These are phyloP conservation scores for Aeoliscus strigatus DNA, from an alignment of 2,797 vertebrate species.

Conservation along the genomic window DNA sequence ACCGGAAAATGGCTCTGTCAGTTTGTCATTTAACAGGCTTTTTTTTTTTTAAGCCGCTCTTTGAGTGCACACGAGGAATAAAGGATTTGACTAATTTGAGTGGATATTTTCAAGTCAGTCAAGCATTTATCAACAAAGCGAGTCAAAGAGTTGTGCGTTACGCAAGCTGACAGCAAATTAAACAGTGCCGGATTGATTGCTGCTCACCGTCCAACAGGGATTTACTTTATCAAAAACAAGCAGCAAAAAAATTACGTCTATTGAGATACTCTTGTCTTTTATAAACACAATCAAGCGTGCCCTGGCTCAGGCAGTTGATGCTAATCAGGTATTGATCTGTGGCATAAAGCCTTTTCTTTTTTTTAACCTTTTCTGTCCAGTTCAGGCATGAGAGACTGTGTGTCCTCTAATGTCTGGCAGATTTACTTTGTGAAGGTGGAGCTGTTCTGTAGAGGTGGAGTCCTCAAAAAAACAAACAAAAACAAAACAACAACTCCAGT, in stretches of 20 bases:
- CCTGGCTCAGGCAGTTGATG: conserved; percentile 2
- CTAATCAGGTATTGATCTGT: conserved; percentile 48
- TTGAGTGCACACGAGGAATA: conserved; percentile 33
- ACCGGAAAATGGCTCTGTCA: too few relatives aligned
- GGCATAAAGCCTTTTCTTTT: conserved; percentile 4
- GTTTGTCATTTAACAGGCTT: conserved; percentile 6
- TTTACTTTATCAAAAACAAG: conserved; percentile 65
- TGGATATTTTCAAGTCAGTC: conserved; percentile 66
- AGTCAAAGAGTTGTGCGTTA: conserved; percentile 61
- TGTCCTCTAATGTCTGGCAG: too few relatives aligned
- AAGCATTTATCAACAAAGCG: conserved; percentile 72
- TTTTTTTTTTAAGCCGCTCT: conserved; percentile 1
- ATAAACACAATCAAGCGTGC: conserved; percentile 35
- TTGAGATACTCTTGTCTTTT: conserved; percentile 37
- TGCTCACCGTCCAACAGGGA: conserved; percentile 48
- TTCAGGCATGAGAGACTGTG: too few relatives aligned
- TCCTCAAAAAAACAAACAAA: too few relatives aligned
- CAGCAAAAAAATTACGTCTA: conserved; percentile 54
- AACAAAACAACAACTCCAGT: too few relatives aligned
- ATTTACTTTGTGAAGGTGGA: too few relatives aligned
- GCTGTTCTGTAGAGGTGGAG: too few relatives aligned
- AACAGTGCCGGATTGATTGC: conserved; percentile 63
- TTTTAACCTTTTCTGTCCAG: too few relatives aligned
- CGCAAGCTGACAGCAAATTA: conserved; percentile 57
- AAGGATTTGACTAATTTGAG: conserved; percentile 73